Evolutionary conservation across 92 coral and sea anemone genomes (phyloP), one percentile per base, ranked within the genome.

Genomic region (Palythoa grandiflora): DNA sequence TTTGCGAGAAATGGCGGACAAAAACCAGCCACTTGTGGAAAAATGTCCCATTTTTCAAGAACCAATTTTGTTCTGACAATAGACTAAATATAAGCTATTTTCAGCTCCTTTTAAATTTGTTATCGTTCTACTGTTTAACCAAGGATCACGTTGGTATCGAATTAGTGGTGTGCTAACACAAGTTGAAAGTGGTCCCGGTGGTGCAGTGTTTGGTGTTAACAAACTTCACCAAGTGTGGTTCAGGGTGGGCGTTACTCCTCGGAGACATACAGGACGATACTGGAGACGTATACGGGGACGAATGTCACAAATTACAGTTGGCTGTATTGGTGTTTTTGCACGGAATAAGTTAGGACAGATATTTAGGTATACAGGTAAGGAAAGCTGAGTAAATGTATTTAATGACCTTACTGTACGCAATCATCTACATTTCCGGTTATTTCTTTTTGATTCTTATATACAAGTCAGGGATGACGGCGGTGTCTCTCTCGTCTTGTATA

Each of bases 251-350:
- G 75, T 81, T 6, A 81, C 74, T 40, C 37, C 13, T 19, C 38
- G 61, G 47, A 66, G 65, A 48, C 86, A 65, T 11, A 81, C 16
- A 14, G 86, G 86, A 44, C 86, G 63, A 10, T 66, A 44, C 21
- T 81, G 86, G 86, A 81, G 86, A 28, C 86, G 86, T 48, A 65
- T 81, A 44, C 86, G 76, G 1, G 86, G 86, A 21, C 73, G 75
- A 81, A 47, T 81, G 86, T 68, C 86, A 17, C 40, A 2, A 13
- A 20, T 81, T 44, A 60, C 86, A 12, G 60, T 16, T 15, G 86
- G 86, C 5, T 81, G 86, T 20, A 13, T 35, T 11, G 86, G 86
- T 1, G 40, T 40, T 12, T 81, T 47, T 47, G 86, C 86, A 2
- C 61, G 66, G 60, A 81, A 81, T 52, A 68, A 28, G 86, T 81